Evolutionary conservation across 1,140 invertebrate genomes (phyloP), one percentile per base, ranked within the genome.

Genomic region (Lepidurus arcticus): DNA sequence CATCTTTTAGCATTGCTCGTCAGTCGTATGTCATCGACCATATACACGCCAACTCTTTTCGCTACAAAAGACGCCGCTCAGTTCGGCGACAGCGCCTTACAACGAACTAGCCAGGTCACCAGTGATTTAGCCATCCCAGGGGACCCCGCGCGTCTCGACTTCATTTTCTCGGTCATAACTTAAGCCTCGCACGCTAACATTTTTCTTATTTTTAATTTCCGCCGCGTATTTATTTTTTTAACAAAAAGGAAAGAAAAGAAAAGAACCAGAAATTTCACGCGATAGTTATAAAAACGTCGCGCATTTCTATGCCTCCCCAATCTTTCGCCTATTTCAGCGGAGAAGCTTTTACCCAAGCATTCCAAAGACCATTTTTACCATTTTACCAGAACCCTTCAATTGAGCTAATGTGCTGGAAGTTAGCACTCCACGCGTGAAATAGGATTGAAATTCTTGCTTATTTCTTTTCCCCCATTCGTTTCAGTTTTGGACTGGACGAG

Each of bases 21-120:
- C 53, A 16, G 53, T 65, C 53, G 53, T 65, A 65, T 65, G 53
- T 65, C 53, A 65, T 65, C 53, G 34, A 65, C 16, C 16, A 65
- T 21, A 65, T 65, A 21, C 53, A 65, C 21, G 53, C 53, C 53
- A 65, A 65, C 53, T 65, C 53, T 65, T 65, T 65, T 65, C 53
- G 53, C 53, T 65, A 65, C 53, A 65, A 65, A 65, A 65, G 53
- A 65, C 16, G 53, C 53, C 53, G 53, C 53, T 65, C 21, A 65
- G 16, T 65, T 21, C 21, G 13, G 53, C 53, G 53, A 65, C 53
- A 65, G 53, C 53, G 53, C n/a, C 16, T 65, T 65, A 65, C 21
- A 65, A 65, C 53, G 53, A 65, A 8, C 53, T 65, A 65, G 16
- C 53, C 53, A 16, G 53, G 53, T 65, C 53, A 65, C 53, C 53